Percentiles rank a stretch among this genome's conserved stretches.
These are phyloP conservation scores for Liposcelis brunnea DNA, from an alignment of 2,888 invertebrate genomes.

Conservation along the genomic window DNA sequence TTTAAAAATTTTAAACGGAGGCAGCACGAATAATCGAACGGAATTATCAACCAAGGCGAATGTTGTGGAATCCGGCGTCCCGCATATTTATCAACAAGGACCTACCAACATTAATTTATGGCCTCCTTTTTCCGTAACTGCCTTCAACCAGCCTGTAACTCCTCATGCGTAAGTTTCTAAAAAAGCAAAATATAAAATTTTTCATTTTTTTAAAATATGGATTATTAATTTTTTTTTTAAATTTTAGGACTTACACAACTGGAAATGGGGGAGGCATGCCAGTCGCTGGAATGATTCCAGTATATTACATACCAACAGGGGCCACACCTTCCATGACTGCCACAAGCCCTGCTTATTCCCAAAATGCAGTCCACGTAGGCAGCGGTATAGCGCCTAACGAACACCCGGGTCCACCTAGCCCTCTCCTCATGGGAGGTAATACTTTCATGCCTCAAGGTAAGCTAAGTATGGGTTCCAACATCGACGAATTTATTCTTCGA, in stretches of 20 bases:
- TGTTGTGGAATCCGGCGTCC: constrained; percentile 16
- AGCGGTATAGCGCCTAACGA: constrained; percentile 18
- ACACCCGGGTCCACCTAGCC: constrained; percentile 19
- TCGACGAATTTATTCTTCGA: not conserved
- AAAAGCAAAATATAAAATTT: too few species aligned
- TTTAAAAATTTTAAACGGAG: constrained; percentile 12
- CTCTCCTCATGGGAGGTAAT: not conserved
- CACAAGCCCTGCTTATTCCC: not conserved
- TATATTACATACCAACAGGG: constrained; percentile 37
- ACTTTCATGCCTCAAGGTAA: constrained; percentile 5
- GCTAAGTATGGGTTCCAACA: not conserved
- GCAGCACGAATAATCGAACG: not conserved
- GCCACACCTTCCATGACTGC: not conserved
- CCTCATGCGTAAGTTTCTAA: constrained; percentile 1
- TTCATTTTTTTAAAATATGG: not conserved
- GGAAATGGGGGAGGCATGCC: not conserved
- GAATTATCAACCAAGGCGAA: constrained; percentile 14
- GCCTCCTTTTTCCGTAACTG: constrained; percentile 40
- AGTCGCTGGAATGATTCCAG: constrained; percentile 22
- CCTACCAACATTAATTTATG: constrained; percentile 33
- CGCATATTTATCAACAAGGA: constrained; percentile 8
- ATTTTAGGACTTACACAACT: not conserved
- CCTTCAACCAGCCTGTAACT: constrained; percentile 20
- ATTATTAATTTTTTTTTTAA: not conserved
- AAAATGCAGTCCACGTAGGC: not conserved